These are phyloP conservation scores for Mus pahari DNA, from an alignment of 2,113 vertebrate genomes.

Conservation along the genomic window DNA sequence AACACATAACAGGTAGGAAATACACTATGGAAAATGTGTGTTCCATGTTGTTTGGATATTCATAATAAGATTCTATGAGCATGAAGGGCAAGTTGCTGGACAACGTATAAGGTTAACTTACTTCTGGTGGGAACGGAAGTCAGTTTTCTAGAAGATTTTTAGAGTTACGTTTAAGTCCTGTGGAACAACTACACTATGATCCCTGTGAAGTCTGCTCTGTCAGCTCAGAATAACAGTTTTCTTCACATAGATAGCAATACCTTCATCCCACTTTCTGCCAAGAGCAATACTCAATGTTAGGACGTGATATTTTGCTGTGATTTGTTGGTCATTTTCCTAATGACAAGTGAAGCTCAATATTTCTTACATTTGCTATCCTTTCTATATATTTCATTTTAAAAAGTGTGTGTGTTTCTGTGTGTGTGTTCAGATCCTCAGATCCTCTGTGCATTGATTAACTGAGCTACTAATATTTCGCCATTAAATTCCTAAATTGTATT, in stretches of 20 bases:
- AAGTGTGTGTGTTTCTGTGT: background rate
- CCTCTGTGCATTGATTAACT: background rate
- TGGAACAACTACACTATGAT: too few species aligned
- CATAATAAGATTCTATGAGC: background rate
- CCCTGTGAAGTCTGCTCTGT: background rate
- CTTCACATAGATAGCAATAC: background rate
- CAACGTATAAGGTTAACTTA: background rate
- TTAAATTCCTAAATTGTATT: background rate
- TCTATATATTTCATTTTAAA: background rate
- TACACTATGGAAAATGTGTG: background rate
- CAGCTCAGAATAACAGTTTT: background rate
- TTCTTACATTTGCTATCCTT: background rate
- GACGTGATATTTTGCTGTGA: background rate
- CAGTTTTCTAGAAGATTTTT: background rate
- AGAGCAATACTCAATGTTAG: background rate
- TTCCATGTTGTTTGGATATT: background rate
- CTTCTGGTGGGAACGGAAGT: background rate
- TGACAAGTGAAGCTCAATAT: background rate
- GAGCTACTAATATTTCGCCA: background rate
- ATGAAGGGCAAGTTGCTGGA: background rate
- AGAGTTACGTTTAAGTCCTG: background rate
- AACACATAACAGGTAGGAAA: background rate
- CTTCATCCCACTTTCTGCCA: background rate
- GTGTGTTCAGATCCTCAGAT: background rate
- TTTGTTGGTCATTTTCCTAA: background rate